Conservation (phyloP, 2,113 vertebrate species). For the Otus sunia region DNA sequence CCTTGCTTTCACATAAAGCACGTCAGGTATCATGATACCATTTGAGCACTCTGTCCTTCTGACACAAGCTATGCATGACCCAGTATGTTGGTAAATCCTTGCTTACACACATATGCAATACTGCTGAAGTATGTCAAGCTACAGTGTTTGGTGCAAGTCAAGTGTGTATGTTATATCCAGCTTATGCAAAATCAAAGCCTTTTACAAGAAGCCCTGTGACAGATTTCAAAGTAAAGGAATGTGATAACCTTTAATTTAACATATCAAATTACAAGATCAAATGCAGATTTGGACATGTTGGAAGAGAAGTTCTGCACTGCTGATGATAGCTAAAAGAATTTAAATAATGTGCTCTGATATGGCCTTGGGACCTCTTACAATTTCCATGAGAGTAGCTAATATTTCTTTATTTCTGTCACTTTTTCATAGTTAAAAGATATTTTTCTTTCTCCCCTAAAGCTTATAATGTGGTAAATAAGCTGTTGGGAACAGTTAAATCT, state of each 20-base stretch:
- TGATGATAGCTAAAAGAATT: conserved; percentile 7
- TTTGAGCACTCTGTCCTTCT: background rate
- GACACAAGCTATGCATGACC: background rate
- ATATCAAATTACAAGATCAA: conserved; percentile 37
- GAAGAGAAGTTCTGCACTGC: conserved; percentile 3
- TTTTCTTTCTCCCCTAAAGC: background rate
- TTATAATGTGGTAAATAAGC: conserved; percentile 35
- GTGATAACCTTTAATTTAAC: background rate
- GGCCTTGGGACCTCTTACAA: conserved; percentile 41
- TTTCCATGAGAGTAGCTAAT: conserved; percentile 30
- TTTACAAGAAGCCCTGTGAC: background rate
- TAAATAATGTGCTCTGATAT: conserved; percentile 9
- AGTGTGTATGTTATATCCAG: background rate
- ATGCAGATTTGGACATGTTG: background rate
- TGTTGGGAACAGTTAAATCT: conserved; percentile 41
- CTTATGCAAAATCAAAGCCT: background rate
- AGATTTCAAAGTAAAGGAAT: conserved; percentile 5
- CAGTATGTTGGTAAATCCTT: background rate
- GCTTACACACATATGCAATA: background rate
- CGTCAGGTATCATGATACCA: background rate
- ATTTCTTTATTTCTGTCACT: conserved; percentile 32
- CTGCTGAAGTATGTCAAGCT: rapidly evolving
- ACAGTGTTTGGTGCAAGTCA: background rate
- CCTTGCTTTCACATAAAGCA: background rate
- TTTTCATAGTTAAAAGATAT: conserved; percentile 17